Evolutionary conservation across 2,797 vertebrate species (phyloP), one percentile per base, ranked within the genome.

Genomic region (Neoniphon sammara): DNA sequence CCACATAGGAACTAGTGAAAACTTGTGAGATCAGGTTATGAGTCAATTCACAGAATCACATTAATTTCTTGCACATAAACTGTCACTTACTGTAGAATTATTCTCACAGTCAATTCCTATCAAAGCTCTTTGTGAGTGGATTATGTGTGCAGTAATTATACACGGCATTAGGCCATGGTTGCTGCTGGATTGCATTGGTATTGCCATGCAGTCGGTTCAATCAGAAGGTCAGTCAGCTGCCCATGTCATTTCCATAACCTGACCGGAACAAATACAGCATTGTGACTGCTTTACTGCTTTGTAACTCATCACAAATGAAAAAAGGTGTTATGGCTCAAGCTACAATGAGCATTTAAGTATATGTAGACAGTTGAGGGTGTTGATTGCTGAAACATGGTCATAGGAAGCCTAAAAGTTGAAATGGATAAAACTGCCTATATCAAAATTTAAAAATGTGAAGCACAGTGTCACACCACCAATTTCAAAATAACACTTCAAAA

Each of bases 21-120:
- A 52, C 50, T 74, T 56, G 49, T 18, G 2, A 62, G 54, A 67
- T 74, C 72, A 91, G 85, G 84, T 88, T 85, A 89, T 62, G 91
- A 93, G 87, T 88, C 81, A 88, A 84, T 93, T 94, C 86, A 85
- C 68, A 88, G 89, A 85, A 86, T 83, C 75, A 63, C 80, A 78
- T 91, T 91, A 80, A 88, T 93, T 89, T 90, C 86, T 85, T 84
- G 54, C 67, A 82, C 59, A 71, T 66, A 89, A 84, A 80, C 75
- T 82, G 82, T 0, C 15, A 91, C 85, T 92, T 91, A 89, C 87
- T 77, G 85, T 70, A 86, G 81, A 82, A 25, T 90, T 92, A 93
- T 92, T 91, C 87, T 86, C 77, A 87, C 87, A 92, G 91, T 93
- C 82, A 92, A 83, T 88, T 91, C 84, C 88, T 88, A 93, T 92